A percentile compares a stretch with the other conserved stretches of the same genome.
Conservation (phyloP, 2,797 vertebrate species). For the Amazona ochrocephala region DNA sequence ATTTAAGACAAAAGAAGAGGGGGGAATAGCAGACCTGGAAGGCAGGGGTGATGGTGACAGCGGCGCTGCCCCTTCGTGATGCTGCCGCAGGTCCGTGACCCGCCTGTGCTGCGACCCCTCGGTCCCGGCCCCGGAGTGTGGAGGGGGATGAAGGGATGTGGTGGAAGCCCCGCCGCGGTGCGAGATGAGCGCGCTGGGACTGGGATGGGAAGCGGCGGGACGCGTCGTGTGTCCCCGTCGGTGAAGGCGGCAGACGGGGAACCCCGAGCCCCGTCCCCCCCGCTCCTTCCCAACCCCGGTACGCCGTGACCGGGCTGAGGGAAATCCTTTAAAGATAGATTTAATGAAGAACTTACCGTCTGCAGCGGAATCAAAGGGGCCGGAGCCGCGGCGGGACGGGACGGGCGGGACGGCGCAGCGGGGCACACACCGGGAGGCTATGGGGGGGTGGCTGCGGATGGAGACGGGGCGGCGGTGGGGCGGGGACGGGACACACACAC, state of each 20-base stretch:
- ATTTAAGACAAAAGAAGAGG: not conserved
- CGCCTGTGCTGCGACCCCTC: not conserved
- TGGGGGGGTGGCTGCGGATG: too few species aligned
- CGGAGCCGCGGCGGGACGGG: too few species aligned
- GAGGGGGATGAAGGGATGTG: not conserved
- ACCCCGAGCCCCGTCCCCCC: too few species aligned
- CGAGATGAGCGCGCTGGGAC: not conserved
- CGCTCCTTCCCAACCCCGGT: too few species aligned
- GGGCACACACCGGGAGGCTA: too few species aligned
- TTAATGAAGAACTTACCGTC: too few species aligned
- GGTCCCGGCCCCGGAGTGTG: too few species aligned
- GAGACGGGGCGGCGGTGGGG: not conserved
- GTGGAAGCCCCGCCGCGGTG: too few species aligned
- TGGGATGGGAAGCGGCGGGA: not conserved
- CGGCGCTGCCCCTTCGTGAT: not conserved
- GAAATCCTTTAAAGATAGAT: too few species aligned
- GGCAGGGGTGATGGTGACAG: not conserved
- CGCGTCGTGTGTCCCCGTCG: not conserved
- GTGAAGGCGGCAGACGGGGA: not conserved
- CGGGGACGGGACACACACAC: too few species aligned
- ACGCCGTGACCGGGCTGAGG: not conserved
- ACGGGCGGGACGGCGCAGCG: too few species aligned
- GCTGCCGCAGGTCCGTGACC: not conserved
- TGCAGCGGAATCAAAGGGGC: too few species aligned
- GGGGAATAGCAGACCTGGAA: not conserved